phyloP scores from a whole-genome alignment of 2,797 vertebrate species.

The Galago senegalensis region DNA sequence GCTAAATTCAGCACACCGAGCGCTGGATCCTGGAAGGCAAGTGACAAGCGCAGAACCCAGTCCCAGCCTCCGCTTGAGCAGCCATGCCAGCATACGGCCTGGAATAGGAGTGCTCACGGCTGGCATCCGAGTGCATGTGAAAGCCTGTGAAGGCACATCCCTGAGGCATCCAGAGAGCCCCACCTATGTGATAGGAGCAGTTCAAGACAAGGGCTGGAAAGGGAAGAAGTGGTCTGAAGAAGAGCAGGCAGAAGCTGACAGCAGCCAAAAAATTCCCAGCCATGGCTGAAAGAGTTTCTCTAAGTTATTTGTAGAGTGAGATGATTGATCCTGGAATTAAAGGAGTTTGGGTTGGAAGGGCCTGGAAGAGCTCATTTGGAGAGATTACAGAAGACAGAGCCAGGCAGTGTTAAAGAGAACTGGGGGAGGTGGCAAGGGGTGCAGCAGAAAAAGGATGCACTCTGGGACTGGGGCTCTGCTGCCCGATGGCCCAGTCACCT shows the following conservation, averaged over 20 bases:
- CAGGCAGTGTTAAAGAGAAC: no score
- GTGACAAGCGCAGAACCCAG: background rate
- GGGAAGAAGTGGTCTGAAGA: background rate
- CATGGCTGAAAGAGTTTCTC: background rate
- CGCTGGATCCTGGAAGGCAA: rapidly evolving
- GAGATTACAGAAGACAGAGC: background rate
- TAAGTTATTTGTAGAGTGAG: background rate
- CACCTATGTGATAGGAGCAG: rapidly evolving
- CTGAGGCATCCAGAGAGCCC: no score
- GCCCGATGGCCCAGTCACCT: rapidly evolving
- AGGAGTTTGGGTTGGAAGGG: background rate
- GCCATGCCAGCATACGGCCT: rapidly evolving
- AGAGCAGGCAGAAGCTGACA: background rate
- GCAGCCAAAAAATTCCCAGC: background rate
- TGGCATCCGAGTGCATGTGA: rapidly evolving
- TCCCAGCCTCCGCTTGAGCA: background rate
- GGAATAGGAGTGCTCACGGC: rapidly evolving
- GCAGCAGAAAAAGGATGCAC: no score
- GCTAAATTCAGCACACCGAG: background rate
- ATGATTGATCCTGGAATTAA: background rate
- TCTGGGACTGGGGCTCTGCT: background rate
- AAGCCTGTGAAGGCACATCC: rapidly evolving
- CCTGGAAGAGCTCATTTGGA: background rate
- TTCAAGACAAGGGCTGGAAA: no score
- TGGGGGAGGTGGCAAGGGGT: background rate